phyloP scores from a whole-genome alignment of 1,140 invertebrate species.

The Belonocnema kinseyi region DNA sequence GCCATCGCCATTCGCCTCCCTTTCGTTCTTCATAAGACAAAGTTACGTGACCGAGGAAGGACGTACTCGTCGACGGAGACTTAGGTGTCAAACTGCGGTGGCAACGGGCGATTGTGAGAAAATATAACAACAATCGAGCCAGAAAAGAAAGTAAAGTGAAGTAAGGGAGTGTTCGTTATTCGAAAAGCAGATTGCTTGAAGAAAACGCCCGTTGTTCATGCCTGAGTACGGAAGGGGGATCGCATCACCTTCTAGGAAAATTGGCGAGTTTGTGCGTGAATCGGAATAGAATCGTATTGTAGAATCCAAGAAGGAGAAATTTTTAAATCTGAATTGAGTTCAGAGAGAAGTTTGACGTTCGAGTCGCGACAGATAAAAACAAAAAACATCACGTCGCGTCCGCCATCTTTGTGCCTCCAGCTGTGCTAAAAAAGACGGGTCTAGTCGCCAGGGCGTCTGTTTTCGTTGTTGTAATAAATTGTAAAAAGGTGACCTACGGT shows the following conservation, averaged over 20 bases:
- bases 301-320: not conserved
- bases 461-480: conserved; percentile 4
- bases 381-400: conserved; percentile 59
- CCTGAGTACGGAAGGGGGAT: conserved; percentile 11
- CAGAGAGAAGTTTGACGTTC: conserved; percentile 24
- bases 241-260: conserved; percentile 24
- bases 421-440: conserved; percentile 44
- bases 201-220: conserved; percentile 10
- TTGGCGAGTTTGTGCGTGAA: conserved; percentile 34
- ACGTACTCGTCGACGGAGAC: not conserved
- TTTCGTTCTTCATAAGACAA: not conserved
- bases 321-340: conserved; percentile 26
- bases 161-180: not conserved
- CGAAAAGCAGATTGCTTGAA: not conserved
- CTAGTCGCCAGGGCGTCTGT: conserved; percentile 30
- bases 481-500: conserved; percentile 58
- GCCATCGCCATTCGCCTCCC: not conserved
- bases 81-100: not conserved
- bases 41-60: not conserved
- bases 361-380: conserved; percentile 35
- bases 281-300: conserved; percentile 34
- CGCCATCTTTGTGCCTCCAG: conserved; percentile 60
- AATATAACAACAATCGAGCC: conserved; percentile 1
- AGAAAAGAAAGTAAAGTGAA: not conserved
- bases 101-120: conserved; percentile 7